Evolutionary conservation across 2,797 vertebrate species (phyloP).

Genomic region (Enteromius radiatus): DNA sequence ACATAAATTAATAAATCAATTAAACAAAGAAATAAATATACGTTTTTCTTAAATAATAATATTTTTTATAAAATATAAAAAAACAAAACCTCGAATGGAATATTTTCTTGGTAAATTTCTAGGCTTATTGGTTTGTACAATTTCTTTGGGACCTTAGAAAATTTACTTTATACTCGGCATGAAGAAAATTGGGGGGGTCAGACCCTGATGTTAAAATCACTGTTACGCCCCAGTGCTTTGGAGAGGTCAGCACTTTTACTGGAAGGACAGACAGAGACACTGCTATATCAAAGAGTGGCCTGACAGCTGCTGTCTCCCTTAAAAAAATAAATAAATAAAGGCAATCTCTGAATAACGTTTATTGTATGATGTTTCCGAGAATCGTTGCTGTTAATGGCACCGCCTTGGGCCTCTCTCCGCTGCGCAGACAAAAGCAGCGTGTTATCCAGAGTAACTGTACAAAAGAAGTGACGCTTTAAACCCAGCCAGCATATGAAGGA

Average conservation of each 20-base stretch:
- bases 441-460: slow-evolving; percentile 18
- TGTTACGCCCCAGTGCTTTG: slow-evolving; percentile 16
- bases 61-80: too few relatives aligned
- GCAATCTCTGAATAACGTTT: slow-evolving; percentile 54
- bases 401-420: slow-evolving; percentile 16
- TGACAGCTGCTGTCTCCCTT: slow-evolving; percentile 50
- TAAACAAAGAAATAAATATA: too few relatives aligned
- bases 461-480: slow-evolving; percentile 40
- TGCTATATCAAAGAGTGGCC: slow-evolving; percentile 34
- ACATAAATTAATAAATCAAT: neutral
- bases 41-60: neutral
- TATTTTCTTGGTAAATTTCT: neutral
- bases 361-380: slow-evolving; percentile 46
- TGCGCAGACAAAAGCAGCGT: slow-evolving; percentile 23
- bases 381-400: slow-evolving; percentile 42
- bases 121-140: neutral
- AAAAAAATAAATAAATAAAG: slow-evolving; percentile 44
- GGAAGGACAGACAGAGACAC: slow-evolving; percentile 28
- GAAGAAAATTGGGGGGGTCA: neutral
- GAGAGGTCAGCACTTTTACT: slow-evolving; percentile 42
- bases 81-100: neutral
- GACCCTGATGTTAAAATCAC: neutral
- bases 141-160: neutral
- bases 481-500: slow-evolving; percentile 29
- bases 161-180: neutral